A percentile compares a stretch with the other conserved stretches of the same genome.
Evolutionary conservation across 2,888 invertebrate species (phyloP).

Genomic region (Drosophila acutilabella): DNA sequence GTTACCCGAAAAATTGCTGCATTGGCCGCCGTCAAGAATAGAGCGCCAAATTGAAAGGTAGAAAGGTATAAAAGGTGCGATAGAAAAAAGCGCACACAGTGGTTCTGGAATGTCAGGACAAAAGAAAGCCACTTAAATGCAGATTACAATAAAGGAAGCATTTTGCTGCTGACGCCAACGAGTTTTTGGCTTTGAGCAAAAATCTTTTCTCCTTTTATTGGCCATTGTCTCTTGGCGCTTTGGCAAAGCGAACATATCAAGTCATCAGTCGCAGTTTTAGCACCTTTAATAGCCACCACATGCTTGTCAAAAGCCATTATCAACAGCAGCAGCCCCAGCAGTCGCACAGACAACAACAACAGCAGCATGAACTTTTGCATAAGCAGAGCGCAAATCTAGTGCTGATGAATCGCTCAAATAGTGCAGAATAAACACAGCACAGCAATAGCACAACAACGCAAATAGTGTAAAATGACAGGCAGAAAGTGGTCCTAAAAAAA

Average conservation of each 20-base stretch:
- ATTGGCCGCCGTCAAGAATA: slow-evolving; percentile 61
- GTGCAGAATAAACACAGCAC: background rate
- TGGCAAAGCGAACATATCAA: slow-evolving; percentile 56
- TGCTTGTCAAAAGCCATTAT: slow-evolving; percentile 50
- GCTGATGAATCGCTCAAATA: slow-evolving; percentile 14
- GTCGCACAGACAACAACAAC: slow-evolving; percentile 24
- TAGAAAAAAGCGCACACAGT: slow-evolving; percentile 23
- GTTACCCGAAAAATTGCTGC: slow-evolving; percentile 72
- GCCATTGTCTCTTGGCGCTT: slow-evolving; percentile 57
- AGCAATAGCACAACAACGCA: background rate
- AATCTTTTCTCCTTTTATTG: slow-evolving; percentile 40
- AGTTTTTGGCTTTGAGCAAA: slow-evolving; percentile 46
- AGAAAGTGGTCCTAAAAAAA: background rate
- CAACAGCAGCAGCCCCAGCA: slow-evolving; percentile 40
- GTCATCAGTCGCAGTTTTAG: slow-evolving; percentile 50
- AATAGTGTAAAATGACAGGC: background rate
- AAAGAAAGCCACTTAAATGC: slow-evolving; percentile 79
- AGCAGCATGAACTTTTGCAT: slow-evolving; percentile 1
- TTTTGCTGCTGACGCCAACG: slow-evolving; percentile 68
- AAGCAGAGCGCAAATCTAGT: slow-evolving; percentile 15
- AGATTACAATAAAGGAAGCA: slow-evolving; percentile 75
- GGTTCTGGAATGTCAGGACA: slow-evolving; percentile 50
- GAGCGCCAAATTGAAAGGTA: slow-evolving; percentile 73
- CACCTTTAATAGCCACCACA: slow-evolving; percentile 69
- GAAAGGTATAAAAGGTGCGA: slow-evolving; percentile 18